These are phyloP conservation scores for Orgyia antiqua DNA, from an alignment of 2,888 invertebrate species.

Conservation along the genomic window DNA sequence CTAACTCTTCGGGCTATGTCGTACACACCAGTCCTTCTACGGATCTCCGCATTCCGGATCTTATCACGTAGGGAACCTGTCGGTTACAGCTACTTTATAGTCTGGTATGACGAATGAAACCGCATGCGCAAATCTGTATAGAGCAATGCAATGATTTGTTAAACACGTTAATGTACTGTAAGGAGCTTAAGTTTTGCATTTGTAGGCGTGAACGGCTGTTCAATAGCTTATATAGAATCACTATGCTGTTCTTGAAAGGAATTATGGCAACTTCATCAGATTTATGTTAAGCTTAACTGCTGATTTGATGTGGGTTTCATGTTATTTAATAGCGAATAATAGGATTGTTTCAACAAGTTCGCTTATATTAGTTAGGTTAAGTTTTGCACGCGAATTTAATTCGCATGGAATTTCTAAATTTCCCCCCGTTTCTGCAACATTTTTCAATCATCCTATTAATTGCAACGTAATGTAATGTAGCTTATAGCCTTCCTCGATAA, in stretches of 20 bases:
- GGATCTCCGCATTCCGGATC: too few relatives aligned
- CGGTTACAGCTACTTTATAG: too few relatives aligned
- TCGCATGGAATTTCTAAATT: too few relatives aligned
- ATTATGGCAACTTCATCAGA: slow-evolving; percentile 20
- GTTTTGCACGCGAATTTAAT: too few relatives aligned
- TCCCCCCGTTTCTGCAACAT: too few relatives aligned
- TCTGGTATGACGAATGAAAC: too few relatives aligned
- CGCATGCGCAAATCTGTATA: slow-evolving; percentile 7
- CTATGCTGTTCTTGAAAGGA: slow-evolving; percentile 38
- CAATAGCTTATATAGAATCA: slow-evolving; percentile 36
- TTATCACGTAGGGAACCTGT: too few relatives aligned
- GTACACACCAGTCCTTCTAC: too few relatives aligned
- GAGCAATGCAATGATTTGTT: slow-evolving; percentile 44
- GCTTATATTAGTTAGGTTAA: not conserved
- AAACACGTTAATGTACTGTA: slow-evolving; percentile 34
- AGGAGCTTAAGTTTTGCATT: slow-evolving; percentile 35
- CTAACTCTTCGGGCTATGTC: too few relatives aligned
- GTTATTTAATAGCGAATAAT: slow-evolving; percentile 19
- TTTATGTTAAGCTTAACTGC: slow-evolving; percentile 16
- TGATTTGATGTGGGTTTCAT: slow-evolving; percentile 25
- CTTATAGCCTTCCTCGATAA: too few relatives aligned
- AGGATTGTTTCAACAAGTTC: not conserved
- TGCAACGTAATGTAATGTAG: too few relatives aligned
- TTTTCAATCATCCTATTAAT: too few relatives aligned
- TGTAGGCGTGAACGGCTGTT: slow-evolving; percentile 43